Percentiles rank a stretch among this genome's conserved stretches.
Conservation (phyloP, 30 jellyfish, hydroid and myxozoan genomes). For the Aurelia coerulea region DNA sequence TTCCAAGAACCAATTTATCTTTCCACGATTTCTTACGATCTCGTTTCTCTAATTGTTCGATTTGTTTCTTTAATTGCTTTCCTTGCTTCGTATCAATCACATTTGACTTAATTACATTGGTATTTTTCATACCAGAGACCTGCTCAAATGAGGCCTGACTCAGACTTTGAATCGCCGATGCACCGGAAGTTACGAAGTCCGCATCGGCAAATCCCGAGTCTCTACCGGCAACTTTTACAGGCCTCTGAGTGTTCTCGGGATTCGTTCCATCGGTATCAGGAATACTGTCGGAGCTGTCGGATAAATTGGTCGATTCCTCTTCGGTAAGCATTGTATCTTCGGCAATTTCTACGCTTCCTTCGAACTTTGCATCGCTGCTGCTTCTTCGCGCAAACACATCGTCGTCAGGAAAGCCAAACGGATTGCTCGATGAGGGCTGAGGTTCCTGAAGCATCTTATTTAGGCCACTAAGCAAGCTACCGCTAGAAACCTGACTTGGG, state of each 20-base stretch:
- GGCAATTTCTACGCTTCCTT: conserved; percentile 24
- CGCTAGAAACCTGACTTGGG: conserved; percentile 35
- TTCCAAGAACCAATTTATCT: conserved; percentile 56
- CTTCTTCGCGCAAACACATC: conserved; percentile 22
- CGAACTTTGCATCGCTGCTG: conserved; percentile 1
- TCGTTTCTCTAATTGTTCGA: conserved; percentile 60
- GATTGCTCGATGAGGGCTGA: conserved; percentile 12
- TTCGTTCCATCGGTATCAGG: not conserved
- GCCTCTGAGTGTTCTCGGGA: not conserved
- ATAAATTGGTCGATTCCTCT: not conserved
- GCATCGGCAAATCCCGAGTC: conserved; percentile 3
- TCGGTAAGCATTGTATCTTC: conserved; percentile 40
- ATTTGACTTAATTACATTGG: conserved; percentile 4
- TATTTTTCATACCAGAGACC: not conserved
- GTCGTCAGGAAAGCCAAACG: conserved; percentile 25
- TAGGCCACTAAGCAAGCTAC: conserved; percentile 56
- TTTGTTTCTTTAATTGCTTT: conserved; percentile 54
- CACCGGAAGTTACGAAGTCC: not conserved
- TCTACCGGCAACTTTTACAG: not conserved
- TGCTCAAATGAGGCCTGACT: not conserved
- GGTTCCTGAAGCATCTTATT: conserved; percentile 59
- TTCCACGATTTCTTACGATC: conserved; percentile 60
- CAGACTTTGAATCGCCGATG: not conserved
- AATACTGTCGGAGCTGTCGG: conserved; percentile 36
- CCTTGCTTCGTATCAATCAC: conserved; percentile 36